Base-by-base conservation (phyloP, 2,797 vertebrate species). In the Epinephelus awoara region DNA sequence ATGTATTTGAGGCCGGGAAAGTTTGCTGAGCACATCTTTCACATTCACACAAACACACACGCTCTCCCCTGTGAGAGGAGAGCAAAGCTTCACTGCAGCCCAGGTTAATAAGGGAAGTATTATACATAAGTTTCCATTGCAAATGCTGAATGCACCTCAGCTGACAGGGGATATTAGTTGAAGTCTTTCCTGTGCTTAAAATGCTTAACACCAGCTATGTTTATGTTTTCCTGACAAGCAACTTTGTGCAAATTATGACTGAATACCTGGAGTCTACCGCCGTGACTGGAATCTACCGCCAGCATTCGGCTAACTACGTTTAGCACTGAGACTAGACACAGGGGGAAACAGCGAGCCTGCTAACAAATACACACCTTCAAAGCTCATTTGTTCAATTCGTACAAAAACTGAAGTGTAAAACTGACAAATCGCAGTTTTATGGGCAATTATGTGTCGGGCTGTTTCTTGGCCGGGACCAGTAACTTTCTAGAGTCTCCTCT, bases 11-110 rank as follows among this genome's bases (percentile, higher is more conserved):
- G 11, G 18, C 6, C 6, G 63, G 17, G 18, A 63, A 71, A 21
- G 52, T 77, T 66, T 57, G 65, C 65, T 76, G 52, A 75, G 56
- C 23, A 34, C 47, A 40, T 23, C 9, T 46, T 67, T 72, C 44
- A 73, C 19, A 9, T 62, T 57, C 52, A 61, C 44, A 25, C 58
- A n/a, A 49, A 21, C 21, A 27, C 17, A 9, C 64, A 27, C 49
- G 9, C 55, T 0, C 17, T 34, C 6, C 12, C 21, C 59, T 12
- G 13, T 50, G 58, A 25, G 12, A 18, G 52, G 14, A 11, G 19
- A 23, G 17, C 8, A 25, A 14, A 46, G 44, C n/a, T 57, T 29
- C 25, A 50, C 19, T 13, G 25, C 54, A 62, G 49, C 51, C 38
- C 51, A 6, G 10, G 27, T 64, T 12, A 42, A 62, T 2, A 27